phyloP scores from a whole-genome alignment of 2,888 invertebrate genomes.

The Drosophila paramelanica region DNA sequence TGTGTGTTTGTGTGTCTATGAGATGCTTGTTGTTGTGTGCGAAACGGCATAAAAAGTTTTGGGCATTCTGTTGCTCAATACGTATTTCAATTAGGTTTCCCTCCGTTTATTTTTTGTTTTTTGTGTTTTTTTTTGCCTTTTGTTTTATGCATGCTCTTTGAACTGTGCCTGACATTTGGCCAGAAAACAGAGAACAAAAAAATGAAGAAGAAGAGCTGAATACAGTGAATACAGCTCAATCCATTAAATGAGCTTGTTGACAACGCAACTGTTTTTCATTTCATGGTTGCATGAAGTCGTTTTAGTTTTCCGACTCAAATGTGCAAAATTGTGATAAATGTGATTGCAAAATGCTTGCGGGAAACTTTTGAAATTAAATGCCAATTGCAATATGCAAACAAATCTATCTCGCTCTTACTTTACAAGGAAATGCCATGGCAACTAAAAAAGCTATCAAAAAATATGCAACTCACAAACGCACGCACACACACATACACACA shows the following conservation, averaged over 20 bases:
- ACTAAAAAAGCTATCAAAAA: constrained; percentile 58
- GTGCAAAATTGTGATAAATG: constrained; percentile 17
- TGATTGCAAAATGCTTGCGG: constrained; percentile 25
- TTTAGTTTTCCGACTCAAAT: background rate
- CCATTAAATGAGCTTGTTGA: constrained; percentile 29
- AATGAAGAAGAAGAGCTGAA: background rate
- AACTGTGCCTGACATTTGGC: constrained; percentile 34
- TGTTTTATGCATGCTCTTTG: constrained; percentile 2
- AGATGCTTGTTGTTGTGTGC: constrained; percentile 4
- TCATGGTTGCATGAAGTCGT: constrained; percentile 13
- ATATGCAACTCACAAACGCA: constrained; percentile 6
- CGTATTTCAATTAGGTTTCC: constrained; percentile 38
- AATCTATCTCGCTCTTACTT: background rate
- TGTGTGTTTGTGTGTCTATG: constrained; percentile 3
- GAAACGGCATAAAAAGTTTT: constrained; percentile 37
- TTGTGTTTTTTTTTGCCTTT: background rate
- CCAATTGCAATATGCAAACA: constrained; percentile 53
- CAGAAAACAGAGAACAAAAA: constrained; percentile 5
- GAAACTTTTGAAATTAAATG: constrained; percentile 52
- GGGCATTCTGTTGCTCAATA: constrained; percentile 23
- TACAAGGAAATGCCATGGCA: constrained; percentile 51
- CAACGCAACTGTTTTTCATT: constrained; percentile 19
- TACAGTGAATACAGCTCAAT: background rate
- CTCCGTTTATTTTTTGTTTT: background rate
- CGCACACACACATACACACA: background rate